Conservation (phyloP, 2,888 invertebrate species). For the Nymphalis polychloros region DNA sequence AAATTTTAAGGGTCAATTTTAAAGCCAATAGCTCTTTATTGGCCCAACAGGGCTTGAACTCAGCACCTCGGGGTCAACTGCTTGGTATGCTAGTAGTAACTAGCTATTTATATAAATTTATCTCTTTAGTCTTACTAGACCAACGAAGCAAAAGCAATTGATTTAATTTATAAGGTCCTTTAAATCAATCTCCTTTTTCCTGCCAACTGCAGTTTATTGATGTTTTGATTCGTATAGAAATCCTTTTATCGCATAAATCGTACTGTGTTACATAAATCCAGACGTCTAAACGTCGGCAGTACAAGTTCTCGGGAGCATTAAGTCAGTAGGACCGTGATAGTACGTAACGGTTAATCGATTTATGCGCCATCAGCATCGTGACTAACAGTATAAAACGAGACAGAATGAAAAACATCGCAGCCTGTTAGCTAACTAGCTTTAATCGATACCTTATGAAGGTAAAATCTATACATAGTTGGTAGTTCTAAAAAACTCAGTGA, state of each 20-base stretch:
- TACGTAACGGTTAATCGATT: constrained; percentile 41
- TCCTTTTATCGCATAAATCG: constrained; percentile 31
- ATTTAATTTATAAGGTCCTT: no score
- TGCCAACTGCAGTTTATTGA: background rate
- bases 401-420: constrained; percentile 24
- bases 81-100: no score
- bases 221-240: background rate
- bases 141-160: no score
- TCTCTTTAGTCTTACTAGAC: no score
- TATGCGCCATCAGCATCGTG: constrained; percentile 35
- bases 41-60: no score
- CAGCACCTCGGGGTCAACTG: no score
- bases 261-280: constrained; percentile 31
- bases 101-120: no score
- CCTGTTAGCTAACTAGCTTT: constrained; percentile 14
- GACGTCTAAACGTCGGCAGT: constrained; percentile 24
- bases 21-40: no score
- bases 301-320: constrained; percentile 35
- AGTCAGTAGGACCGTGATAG: constrained; percentile 36
- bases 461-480: constrained; percentile 22
- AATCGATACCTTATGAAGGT: constrained; percentile 34
- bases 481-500: constrained; percentile 15
- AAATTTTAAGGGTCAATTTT: background rate
- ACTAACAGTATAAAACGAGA: constrained; percentile 34
- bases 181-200: background rate